phyloP scores from a whole-genome alignment of 2,797 vertebrate genomes.

The Helostoma temminkii region DNA sequence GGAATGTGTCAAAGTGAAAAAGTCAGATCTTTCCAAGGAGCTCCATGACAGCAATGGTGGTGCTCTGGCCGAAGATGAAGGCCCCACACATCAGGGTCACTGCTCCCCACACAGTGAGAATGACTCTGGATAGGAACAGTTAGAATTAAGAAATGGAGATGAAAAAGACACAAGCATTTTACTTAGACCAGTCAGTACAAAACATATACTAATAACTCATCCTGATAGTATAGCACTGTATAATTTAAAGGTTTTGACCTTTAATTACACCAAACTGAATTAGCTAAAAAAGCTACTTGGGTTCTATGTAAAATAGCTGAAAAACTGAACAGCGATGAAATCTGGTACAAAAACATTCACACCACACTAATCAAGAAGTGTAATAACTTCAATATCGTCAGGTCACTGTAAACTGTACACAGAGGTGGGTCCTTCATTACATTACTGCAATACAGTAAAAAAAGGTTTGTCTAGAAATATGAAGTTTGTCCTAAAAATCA shows the following conservation, averaged over 20 bases:
- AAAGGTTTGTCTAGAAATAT: no score
- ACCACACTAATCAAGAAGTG: no score
- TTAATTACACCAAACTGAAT: no score
- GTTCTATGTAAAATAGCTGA: no score
- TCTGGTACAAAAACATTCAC: not conserved
- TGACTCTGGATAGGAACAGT: conserved; percentile 76
- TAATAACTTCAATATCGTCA: no score
- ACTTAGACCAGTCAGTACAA: not conserved
- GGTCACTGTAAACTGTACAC: no score
- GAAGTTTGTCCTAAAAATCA: no score
- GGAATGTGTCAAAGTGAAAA: not conserved
- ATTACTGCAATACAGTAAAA: no score
- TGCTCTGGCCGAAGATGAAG: conserved; percentile 96
- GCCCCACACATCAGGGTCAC: conserved; percentile 89
- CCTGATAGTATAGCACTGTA: not conserved
- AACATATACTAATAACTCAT: not conserved
- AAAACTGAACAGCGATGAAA: not conserved
- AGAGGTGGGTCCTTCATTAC: no score
- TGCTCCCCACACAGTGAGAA: conserved; percentile 89
- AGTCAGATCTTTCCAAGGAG: conserved; percentile 80
- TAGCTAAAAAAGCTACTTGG: no score
- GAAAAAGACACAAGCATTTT: not conserved
- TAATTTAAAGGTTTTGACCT: not conserved
- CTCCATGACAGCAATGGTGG: conserved; percentile 87
- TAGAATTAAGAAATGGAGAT: not conserved